phyloP scores from a whole-genome alignment of 2,113 vertebrate species.

The Falcunculus frontatus region DNA sequence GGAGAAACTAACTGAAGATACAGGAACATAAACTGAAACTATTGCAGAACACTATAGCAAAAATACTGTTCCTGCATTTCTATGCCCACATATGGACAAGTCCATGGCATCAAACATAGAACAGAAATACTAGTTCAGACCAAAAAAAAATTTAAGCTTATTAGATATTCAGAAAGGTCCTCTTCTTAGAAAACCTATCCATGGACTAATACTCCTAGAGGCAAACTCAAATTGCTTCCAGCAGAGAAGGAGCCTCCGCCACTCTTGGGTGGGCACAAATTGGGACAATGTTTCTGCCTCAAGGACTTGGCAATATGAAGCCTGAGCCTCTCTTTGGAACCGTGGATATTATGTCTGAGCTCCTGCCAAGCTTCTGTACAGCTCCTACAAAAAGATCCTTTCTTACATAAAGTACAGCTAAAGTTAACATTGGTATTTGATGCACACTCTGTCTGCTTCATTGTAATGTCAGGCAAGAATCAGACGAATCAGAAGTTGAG shows the following conservation, averaged over 20 bases:
- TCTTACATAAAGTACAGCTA: not conserved
- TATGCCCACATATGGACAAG: not conserved
- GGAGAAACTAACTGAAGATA: not conserved
- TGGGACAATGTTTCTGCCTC: not conserved
- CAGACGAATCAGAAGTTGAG: not conserved
- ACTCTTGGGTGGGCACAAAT: not conserved
- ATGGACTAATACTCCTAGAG: not conserved
- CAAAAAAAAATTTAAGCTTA: not conserved
- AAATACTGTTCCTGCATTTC: not conserved
- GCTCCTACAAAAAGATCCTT: not conserved
- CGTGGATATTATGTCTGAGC: not conserved
- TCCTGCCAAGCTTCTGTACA: not conserved
- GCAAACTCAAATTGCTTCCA: not conserved
- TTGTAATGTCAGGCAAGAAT: not conserved
- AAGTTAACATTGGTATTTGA: not conserved
- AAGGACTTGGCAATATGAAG: not conserved
- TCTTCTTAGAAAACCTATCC: not conserved
- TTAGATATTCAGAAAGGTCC: not conserved
- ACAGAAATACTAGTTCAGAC: not conserved
- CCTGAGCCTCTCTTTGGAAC: not conserved
- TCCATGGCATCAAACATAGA: not conserved
- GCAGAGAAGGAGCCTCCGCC: not conserved
- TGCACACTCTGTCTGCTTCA: not conserved
- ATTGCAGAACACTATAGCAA: not conserved
- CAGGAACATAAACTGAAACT: not conserved